Conservation (phyloP, 2,888 invertebrate species). For the Watsonalla cultraria region DNA sequence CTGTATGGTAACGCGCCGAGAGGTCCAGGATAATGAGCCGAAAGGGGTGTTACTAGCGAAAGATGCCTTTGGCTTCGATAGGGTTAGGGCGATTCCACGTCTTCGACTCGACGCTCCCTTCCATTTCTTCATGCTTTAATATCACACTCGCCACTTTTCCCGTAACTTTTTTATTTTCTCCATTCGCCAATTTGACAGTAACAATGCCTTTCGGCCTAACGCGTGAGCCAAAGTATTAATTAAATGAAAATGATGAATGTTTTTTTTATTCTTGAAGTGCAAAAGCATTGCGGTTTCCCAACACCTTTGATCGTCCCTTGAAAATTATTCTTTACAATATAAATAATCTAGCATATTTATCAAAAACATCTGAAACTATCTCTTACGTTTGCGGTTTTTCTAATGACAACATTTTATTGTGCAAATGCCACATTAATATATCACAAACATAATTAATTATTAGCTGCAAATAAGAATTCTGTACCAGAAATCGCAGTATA, state of each 20-base stretch:
- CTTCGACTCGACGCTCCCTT: neutral
- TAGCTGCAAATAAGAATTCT: no score
- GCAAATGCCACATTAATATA: no score
- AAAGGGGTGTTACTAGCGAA: constrained; percentile 34
- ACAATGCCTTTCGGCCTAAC: constrained; percentile 1
- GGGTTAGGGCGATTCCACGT: constrained; percentile 41
- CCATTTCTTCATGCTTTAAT: neutral
- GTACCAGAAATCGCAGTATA: no score
- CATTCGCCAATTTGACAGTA: neutral
- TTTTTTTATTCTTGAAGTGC: neutral
- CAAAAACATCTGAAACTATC: no score
- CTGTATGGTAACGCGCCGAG: neutral
- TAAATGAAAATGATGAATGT: neutral
- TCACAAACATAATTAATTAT: no score
- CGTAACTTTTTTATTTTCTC: neutral
- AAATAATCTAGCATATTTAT: no score
- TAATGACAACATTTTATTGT: no score
- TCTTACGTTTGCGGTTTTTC: no score
- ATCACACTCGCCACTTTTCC: neutral
- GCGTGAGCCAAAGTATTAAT: neutral
- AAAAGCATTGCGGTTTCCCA: neutral
- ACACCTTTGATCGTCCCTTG: neutral
- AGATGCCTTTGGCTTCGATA: constrained; percentile 76
- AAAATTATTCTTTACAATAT: no score
- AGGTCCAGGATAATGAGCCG: constrained; percentile 12